Percentiles rank a stretch among this genome's conserved stretches.
Evolutionary conservation across 2,888 invertebrate genomes (phyloP).

Genomic region (Caenorhabditis doughertyi): DNA sequence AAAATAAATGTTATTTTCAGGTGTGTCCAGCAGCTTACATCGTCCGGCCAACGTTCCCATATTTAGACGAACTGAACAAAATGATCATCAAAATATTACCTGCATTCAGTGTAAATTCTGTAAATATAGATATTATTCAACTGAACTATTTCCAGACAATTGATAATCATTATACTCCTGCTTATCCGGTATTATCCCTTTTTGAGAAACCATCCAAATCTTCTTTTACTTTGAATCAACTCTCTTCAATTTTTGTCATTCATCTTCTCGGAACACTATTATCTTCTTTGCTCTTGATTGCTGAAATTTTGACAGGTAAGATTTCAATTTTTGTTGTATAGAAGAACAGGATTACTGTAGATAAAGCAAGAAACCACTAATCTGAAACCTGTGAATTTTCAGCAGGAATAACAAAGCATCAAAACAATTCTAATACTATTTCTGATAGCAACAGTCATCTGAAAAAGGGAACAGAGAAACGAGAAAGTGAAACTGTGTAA

Average conservation of each 20-base stretch:
- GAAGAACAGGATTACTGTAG: not conserved
- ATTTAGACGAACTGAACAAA: conserved; percentile 42
- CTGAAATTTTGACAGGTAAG: conserved; percentile 49
- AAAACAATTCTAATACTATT: not conserved
- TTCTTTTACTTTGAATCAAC: conserved; percentile 57
- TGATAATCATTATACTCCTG: conserved; percentile 64
- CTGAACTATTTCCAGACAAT: conserved; percentile 37
- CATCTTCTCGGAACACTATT: conserved; percentile 53
- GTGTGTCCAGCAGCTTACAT: conserved; percentile 62
- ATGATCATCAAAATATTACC: conserved; percentile 61
- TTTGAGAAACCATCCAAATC: conserved; percentile 56
- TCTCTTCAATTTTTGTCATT: conserved; percentile 59
- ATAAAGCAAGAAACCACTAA: not conserved
- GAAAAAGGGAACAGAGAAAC: not conserved
- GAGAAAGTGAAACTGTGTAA: conserved; percentile 17
- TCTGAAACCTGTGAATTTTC: not conserved
- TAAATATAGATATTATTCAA: not conserved
- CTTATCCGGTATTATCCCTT: conserved; percentile 56
- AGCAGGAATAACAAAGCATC: conserved; percentile 1
- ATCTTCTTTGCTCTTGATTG: conserved; percentile 39
- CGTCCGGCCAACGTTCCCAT: conserved; percentile 48
- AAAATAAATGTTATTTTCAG: not conserved
- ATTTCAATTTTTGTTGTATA: too few relatives aligned
- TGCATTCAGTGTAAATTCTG: conserved; percentile 49
- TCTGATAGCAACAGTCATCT: not conserved